A percentile compares a stretch with the other conserved stretches of the same genome.
phyloP scores from a whole-genome alignment of 2,113 vertebrate genomes.

The Protobothrops flavoviridis region DNA sequence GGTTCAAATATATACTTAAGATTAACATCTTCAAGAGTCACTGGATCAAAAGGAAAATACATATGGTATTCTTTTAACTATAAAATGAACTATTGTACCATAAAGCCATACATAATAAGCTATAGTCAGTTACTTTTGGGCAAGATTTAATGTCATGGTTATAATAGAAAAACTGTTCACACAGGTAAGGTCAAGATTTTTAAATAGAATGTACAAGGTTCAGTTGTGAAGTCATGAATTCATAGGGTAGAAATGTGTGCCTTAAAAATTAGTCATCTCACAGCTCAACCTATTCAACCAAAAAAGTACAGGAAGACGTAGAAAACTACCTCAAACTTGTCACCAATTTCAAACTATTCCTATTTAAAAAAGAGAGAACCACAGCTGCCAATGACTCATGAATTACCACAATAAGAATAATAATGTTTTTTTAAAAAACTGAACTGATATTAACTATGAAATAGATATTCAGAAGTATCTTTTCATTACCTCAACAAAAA shows the following conservation, averaged over 20 bases:
- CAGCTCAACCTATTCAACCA: constrained; percentile 39
- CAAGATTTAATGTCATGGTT: constrained; percentile 3
- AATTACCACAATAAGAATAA: neutral
- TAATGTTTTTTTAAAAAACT: neutral
- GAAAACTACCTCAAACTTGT: constrained; percentile 5
- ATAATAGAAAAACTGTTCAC: constrained; percentile 18
- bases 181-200: constrained; percentile 34
- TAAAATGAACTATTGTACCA: neutral
- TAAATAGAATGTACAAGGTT: constrained; percentile 49
- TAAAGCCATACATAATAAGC: neutral
- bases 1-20: neutral
- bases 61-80: neutral
- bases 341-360: neutral
- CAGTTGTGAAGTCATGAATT: constrained; percentile 53
- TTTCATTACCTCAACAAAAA: constrained; percentile 24
- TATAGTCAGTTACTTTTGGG: neutral
- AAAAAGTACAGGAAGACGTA: constrained; percentile 29
- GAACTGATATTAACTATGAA: neutral
- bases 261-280: constrained; percentile 46
- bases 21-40: neutral
- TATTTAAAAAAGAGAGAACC: constrained; percentile 12
- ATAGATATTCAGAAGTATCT: neutral
- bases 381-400: neutral
- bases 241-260: constrained; percentile 43
- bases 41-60: neutral